Conservation (phyloP, 2,113 vertebrate species). For the Rhinoptilus africanus region DNA sequence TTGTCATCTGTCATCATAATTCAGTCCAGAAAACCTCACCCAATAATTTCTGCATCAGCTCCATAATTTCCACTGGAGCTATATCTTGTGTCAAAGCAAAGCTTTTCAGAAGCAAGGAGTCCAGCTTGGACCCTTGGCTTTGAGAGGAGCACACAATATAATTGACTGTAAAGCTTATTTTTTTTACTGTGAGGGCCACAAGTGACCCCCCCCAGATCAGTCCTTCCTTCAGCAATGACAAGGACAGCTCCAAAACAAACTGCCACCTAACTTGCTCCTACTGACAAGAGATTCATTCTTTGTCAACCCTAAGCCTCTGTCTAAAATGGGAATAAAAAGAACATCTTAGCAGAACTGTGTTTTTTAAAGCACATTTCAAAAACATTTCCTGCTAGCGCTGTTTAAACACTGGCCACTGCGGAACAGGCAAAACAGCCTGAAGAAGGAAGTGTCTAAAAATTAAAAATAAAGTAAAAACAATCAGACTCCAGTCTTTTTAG, state of each 20-base stretch:
- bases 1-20: constrained; percentile 4
- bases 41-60: constrained; percentile 39
- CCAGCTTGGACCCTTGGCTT: not conserved
- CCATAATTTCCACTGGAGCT: constrained; percentile 43
- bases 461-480: constrained; percentile 43
- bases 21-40: constrained; percentile 49
- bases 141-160: not conserved
- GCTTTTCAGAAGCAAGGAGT: not conserved
- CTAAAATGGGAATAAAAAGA: constrained; percentile 48
- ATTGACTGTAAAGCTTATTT: not conserved
- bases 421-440: constrained; percentile 22
- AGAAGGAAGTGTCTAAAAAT: not conserved
- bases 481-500: constrained; percentile 34
- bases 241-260: constrained; percentile 16
- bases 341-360: constrained; percentile 25
- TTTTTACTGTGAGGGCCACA: not conserved
- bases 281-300: constrained; percentile 47
- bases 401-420: constrained; percentile 43
- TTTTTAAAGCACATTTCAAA: constrained; percentile 34
- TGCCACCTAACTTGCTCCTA: not conserved
- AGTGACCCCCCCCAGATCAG: not conserved
- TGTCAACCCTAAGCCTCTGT: not conserved
- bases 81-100: not conserved
- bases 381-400: constrained; percentile 43
- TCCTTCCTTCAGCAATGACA: not conserved